These are phyloP conservation scores for Drosophila ironensis DNA, from an alignment of 1,140 invertebrate species.

Conservation along the genomic window DNA sequence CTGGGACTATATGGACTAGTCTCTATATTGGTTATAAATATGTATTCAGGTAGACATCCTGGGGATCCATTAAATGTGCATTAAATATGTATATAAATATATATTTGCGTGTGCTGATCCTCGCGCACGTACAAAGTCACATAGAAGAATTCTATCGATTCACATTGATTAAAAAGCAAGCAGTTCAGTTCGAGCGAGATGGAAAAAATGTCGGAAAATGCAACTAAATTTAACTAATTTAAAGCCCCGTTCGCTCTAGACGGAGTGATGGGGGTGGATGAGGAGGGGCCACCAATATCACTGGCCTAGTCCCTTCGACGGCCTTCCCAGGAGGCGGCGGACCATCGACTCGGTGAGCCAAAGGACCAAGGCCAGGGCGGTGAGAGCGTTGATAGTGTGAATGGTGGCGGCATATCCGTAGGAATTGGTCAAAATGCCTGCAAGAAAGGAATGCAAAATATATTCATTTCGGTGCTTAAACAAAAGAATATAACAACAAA, in stretches of 20 bases:
- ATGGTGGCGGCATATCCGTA: slow-evolving; percentile 65
- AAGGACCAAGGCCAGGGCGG: slow-evolving; percentile 49
- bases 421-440: slow-evolving; percentile 58
- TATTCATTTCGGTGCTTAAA: background rate
- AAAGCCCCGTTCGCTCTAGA: background rate
- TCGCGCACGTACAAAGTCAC: too few species aligned
- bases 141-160: too few species aligned
- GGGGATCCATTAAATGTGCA: too few species aligned
- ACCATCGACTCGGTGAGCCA: slow-evolving; percentile 58
- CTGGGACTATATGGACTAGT: slow-evolving; percentile 1
- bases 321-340: slow-evolving; percentile 42
- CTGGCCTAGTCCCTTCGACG: slow-evolving; percentile 41
- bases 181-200: slow-evolving; percentile 21
- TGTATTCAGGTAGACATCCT: too few species aligned
- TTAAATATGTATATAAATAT: too few species aligned
- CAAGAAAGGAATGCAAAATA: background rate
- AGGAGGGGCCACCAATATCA: slow-evolving; percentile 6
- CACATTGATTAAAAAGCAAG: too few species aligned
- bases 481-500: too few species aligned
- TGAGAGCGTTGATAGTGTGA: slow-evolving; percentile 60
- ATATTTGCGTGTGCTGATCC: too few species aligned
- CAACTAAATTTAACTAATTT: background rate
- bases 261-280: background rate
- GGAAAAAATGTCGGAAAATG: too few species aligned
- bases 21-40: too few species aligned